Percentiles rank a stretch among this genome's conserved stretches.
Evolutionary conservation across 2,113 vertebrate genomes (phyloP).

Genomic region (Oophaga pumilio): DNA sequence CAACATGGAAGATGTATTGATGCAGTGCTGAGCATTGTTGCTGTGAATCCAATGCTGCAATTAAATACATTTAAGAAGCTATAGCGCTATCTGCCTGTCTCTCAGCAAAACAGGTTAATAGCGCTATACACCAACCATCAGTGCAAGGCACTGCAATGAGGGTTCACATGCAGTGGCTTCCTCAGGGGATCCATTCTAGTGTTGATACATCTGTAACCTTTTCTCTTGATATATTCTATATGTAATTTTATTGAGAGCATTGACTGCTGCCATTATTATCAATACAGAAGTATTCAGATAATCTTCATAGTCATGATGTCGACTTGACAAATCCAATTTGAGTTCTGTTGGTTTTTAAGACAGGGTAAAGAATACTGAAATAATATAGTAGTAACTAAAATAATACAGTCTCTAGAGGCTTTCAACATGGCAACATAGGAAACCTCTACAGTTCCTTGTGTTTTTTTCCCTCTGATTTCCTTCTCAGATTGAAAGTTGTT

Average conservation of each 20-base stretch:
- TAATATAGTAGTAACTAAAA: constrained; percentile 19
- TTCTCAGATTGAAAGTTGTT: constrained; percentile 58
- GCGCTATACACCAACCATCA: too few species aligned
- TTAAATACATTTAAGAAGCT: too few species aligned
- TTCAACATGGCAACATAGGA: constrained; percentile 39
- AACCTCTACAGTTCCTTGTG: constrained; percentile 45
- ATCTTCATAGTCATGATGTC: neutral
- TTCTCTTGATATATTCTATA: neutral
- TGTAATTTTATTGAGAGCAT: neutral
- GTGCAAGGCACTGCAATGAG: too few species aligned
- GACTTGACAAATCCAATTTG: neutral
- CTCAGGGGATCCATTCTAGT: neutral
- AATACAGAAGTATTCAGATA: neutral
- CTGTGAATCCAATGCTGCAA: too few species aligned
- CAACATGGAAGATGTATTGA: too few species aligned
- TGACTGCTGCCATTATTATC: neutral
- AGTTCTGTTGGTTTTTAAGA: constrained; percentile 31
- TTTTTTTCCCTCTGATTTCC: constrained; percentile 49
- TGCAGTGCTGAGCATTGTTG: too few species aligned
- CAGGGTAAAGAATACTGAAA: constrained; percentile 19
- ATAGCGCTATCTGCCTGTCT: too few species aligned
- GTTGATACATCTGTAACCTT: neutral
- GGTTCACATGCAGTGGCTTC: too few species aligned
- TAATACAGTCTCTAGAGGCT: constrained; percentile 24
- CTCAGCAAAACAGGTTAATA: too few species aligned